Conservation (phyloP, 2,113 vertebrate genomes). For the Rhodinocichla rosea region DNA sequence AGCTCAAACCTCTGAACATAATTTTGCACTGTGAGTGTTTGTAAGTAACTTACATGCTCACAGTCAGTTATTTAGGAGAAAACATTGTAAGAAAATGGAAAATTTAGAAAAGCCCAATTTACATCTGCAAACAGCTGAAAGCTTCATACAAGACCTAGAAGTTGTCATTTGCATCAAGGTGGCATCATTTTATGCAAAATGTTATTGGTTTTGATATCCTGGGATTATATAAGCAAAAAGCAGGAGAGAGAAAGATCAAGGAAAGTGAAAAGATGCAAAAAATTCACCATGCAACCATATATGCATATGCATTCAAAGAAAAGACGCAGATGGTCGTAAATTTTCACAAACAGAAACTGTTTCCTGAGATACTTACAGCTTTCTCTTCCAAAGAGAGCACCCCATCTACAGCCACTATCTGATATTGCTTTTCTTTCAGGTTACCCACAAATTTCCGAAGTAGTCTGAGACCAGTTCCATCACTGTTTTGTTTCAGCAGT, state of each 20-base stretch:
- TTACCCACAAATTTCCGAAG: conserved; percentile 76
- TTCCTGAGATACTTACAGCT: conserved; percentile 71
- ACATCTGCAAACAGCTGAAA: not conserved
- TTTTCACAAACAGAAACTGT: not conserved
- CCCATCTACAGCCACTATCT: conserved; percentile 84
- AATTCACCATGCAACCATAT: not conserved
- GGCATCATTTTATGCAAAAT: not conserved
- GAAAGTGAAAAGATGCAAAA: not conserved
- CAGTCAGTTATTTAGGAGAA: not conserved
- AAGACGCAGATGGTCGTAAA: not conserved
- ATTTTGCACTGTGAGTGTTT: not conserved
- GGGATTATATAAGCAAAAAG: not conserved
- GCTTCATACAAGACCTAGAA: not conserved
- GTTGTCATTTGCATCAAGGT: not conserved
- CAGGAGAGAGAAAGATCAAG: not conserved
- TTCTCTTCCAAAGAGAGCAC: conserved; percentile 84
- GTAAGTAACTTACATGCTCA: not conserved
- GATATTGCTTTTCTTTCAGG: conserved; percentile 92
- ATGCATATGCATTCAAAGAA: not conserved
- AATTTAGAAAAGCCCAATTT: not conserved
- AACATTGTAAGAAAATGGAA: not conserved
- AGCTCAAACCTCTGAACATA: not conserved
- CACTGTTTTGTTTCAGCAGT: conserved; percentile 70
- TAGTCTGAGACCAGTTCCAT: conserved; percentile 63
- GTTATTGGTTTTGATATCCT: not conserved